These are phyloP conservation scores for Ahaetulla prasina DNA, from an alignment of 2,113 vertebrate genomes.

Conservation along the genomic window DNA sequence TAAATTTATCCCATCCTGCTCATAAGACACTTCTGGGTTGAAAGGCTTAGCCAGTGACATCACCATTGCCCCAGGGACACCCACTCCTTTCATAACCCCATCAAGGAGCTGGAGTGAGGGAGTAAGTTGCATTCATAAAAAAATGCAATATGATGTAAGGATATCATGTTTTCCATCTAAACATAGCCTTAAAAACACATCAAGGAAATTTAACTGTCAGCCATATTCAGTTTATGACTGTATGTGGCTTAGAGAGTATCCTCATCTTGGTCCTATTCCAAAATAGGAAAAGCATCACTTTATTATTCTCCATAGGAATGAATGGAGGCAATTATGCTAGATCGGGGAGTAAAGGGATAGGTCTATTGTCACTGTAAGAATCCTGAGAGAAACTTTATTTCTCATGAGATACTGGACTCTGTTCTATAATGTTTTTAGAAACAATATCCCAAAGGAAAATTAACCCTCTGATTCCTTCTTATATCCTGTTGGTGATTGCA, in stretches of 20 bases:
- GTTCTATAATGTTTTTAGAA: background rate
- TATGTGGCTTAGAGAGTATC: background rate
- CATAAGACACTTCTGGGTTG: background rate
- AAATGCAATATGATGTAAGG: background rate
- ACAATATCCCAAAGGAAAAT: background rate
- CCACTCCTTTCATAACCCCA: background rate
- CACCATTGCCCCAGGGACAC: background rate
- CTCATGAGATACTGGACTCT: background rate
- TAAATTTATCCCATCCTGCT: background rate
- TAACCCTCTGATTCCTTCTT: background rate
- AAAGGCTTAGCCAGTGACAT: background rate
- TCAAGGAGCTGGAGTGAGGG: background rate
- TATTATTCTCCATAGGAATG: background rate
- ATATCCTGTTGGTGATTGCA: background rate
- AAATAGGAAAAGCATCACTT: background rate
- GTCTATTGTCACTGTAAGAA: background rate
- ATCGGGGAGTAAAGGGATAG: background rate
- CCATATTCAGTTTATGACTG: background rate
- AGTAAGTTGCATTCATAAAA: background rate
- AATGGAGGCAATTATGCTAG: background rate
- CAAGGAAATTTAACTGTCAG: background rate
- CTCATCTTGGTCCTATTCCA: background rate
- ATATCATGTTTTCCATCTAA: background rate
- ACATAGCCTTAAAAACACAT: background rate
- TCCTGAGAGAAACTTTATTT: background rate